Percentiles rank a stretch among this genome's conserved stretches.
Conservation (phyloP, 64 coral and sea anemone genomes). For the Acropora yongei region DNA sequence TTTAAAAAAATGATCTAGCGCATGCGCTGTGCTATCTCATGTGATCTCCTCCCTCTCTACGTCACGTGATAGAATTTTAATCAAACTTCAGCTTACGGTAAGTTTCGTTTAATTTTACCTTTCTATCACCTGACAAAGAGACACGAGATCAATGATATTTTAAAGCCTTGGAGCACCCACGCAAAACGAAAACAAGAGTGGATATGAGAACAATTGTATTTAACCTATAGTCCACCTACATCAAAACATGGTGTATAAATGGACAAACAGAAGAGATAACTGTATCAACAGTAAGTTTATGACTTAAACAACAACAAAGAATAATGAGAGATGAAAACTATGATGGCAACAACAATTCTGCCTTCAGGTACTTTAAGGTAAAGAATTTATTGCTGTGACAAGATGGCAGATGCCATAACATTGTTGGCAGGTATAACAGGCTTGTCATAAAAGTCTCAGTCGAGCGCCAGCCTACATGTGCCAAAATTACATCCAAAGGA, state of each 20-base stretch:
- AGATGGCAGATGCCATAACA: too few relatives aligned
- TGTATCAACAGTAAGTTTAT: background rate
- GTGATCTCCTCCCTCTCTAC: too few relatives aligned
- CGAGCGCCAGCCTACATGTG: background rate
- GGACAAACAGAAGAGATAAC: background rate
- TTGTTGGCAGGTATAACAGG: background rate
- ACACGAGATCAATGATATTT: too few relatives aligned
- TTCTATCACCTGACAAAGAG: too few relatives aligned
- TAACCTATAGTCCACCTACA: background rate
- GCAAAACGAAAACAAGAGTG: background rate
- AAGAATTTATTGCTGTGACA: too few relatives aligned
- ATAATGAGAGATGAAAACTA: background rate
- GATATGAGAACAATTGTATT: background rate
- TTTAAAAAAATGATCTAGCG: too few relatives aligned
- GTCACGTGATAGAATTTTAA: too few relatives aligned
- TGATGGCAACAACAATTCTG: too few relatives aligned
- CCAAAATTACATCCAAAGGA: background rate
- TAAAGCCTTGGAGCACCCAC: background rate
- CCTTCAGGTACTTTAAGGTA: too few relatives aligned
- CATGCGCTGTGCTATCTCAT: too few relatives aligned
- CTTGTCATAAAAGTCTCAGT: slow-evolving; percentile 1
- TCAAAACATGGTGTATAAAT: slow-evolving; percentile 9
- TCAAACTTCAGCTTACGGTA: too few relatives aligned
- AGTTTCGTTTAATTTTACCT: too few relatives aligned
- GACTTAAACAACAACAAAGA: background rate